Base-by-base conservation (phyloP, 2,113 vertebrate species). In the Triplophysa rosa region DNA sequence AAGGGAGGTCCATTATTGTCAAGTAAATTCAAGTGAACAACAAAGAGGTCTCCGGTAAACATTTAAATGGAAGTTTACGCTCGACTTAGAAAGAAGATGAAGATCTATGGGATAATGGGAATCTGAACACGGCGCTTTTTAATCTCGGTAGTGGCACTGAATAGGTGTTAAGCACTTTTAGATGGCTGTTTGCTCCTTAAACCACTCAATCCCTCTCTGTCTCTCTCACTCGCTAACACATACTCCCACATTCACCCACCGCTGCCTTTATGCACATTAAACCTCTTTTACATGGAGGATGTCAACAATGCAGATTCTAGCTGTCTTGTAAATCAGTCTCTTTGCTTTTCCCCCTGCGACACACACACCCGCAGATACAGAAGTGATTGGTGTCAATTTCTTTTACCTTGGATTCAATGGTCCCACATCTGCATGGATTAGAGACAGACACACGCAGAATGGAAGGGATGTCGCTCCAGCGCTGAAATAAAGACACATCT, bases 311-410 rank as follows among this genome's bases (percentile, higher is more conserved):
- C 37, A 54, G 75, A 37, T 26, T 77, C 61, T 58, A 76, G 78
- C 68, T 74, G 78, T 69, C 67, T 33, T 82, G 73, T 82, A 80
- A 78, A 76, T 65, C 62, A 37, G 19, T 45, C 47, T 65, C 74
- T n/a, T 29, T 66, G 70, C 76, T 69, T 21, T 58, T 24, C 63
- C 78, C 56, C 62, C 52, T 49, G 65, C 52, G 23, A 78, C 40
- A 70, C 64, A 66, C 68, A 65, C 33, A 58, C 33, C 33, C 59
- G 13, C 24, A 23, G n/a, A 66, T 73, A 47, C 67, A 58, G 72
- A 76, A 79, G 79, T 75, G 81, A 83, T 84, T 79, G 74, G 77
- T 83, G 83, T 79, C 80, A 72, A 82, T 79, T 81, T 80, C 69
- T 67, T 78, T 77, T 73, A 68, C 68, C 73, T 78, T 74, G 62